Percentiles rank a stretch among this genome's conserved stretches.
Evolutionary conservation across 2,888 invertebrate genomes (phyloP).

Genomic region (Mactromeris polynyma): DNA sequence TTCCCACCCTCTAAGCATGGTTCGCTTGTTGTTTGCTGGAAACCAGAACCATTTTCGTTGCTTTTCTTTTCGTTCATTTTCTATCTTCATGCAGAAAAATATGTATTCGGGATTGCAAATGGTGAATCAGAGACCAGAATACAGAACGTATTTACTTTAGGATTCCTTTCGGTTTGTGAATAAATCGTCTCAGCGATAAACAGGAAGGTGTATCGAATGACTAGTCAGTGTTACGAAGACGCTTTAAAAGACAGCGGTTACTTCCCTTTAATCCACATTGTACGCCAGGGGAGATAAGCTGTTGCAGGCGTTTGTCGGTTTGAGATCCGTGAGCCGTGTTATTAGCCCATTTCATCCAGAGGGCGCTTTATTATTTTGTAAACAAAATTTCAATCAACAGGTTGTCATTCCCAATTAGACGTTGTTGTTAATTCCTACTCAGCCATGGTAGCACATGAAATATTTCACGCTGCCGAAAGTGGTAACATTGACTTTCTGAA

Average conservation of each 20-base stretch:
- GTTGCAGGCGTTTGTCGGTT: background rate
- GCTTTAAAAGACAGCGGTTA: background rate
- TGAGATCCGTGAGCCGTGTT: background rate
- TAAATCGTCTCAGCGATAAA: background rate
- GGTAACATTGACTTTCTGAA: slow-evolving; percentile 70
- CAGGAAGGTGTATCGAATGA: background rate
- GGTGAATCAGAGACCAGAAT: background rate
- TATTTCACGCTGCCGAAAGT: slow-evolving; percentile 72
- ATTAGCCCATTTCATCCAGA: background rate
- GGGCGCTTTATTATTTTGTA: slow-evolving; percentile 24
- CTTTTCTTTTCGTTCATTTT: slow-evolving; percentile 9
- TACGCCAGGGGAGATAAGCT: no score
- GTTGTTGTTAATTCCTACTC: background rate
- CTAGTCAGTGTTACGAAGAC: background rate
- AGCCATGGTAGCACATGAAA: slow-evolving; percentile 61
- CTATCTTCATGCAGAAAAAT: background rate
- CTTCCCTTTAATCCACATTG: background rate
- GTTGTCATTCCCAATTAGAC: background rate
- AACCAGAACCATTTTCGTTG: background rate
- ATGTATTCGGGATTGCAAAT: background rate
- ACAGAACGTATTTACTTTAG: background rate
- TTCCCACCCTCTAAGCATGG: background rate
- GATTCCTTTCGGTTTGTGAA: background rate
- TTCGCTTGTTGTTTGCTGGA: slow-evolving; percentile 12
- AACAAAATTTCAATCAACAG: slow-evolving; percentile 5